These are phyloP conservation scores for Tauraco hartlaubi DNA, from an alignment of 2,797 vertebrate species.

Conservation along the genomic window DNA sequence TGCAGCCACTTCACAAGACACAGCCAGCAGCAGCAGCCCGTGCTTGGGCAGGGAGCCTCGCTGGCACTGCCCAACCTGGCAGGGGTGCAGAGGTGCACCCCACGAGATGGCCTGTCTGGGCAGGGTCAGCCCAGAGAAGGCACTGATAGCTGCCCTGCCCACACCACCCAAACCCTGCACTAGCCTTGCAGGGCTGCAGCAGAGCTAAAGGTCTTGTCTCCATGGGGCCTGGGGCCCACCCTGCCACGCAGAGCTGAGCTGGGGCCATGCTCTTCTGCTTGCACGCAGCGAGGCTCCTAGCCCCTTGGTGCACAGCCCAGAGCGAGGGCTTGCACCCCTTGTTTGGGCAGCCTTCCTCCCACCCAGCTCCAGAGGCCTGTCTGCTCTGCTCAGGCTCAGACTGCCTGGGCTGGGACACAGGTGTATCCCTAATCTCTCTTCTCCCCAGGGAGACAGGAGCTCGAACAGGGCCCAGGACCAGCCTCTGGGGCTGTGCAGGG, in stretches of 20 bases:
- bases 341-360: neutral
- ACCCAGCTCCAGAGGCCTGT: neutral
- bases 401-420: neutral
- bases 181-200: neutral
- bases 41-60: rapidly evolving
- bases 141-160: neutral
- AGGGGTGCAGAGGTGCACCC: rapidly evolving
- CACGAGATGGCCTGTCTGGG: rapidly evolving
- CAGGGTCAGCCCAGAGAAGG: neutral
- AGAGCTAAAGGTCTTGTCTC: neutral
- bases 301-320: rapidly evolving
- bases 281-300: neutral
- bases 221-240: rapidly evolving
- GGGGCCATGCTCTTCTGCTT: rapidly evolving
- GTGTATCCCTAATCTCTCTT: neutral
- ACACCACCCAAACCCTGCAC: rapidly evolving
- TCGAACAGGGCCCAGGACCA: neutral
- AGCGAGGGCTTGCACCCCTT: rapidly evolving
- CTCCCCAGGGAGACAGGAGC: neutral
- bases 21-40: neutral
- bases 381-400: neutral
- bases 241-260: neutral
- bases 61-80: rapidly evolving
- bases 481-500: neutral
- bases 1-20: neutral